Base-by-base conservation (phyloP, 2,113 vertebrate genomes). In the Rattus rattus region DNA sequence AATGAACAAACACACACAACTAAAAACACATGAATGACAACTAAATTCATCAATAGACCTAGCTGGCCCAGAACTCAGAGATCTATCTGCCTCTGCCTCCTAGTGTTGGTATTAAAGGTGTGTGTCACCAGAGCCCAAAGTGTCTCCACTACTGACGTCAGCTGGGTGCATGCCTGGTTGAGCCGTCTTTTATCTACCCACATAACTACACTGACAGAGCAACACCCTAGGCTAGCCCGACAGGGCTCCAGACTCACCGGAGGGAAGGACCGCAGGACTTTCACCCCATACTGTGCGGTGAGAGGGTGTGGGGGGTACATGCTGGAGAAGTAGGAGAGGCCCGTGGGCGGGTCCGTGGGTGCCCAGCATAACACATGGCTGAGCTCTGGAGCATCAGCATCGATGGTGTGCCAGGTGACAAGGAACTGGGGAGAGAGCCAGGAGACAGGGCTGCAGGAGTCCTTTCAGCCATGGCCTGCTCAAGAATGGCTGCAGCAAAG, bases 301-400 rank as follows among this genome's bases (percentile, higher is more conserved):
- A 99, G 99, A 0, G 99, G 99, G 97, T 99, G 99, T 5, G 99
- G 99, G 0, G 99, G 99, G 89, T 99, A 99, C 99, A 99, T 99
- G 99, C 99, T 99, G 92, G 99, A 99, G 98, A 99, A 99, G 98
- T 99, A 99, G 63, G 99, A 99, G n/a, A 99, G 99, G 89, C 99
- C 99, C 0, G 99, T 99, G 13, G 99, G 99, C 0, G 99, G 99
- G 97, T 99, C 99, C 1, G 99, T 99, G 0, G 99, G 99, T 0
- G 99, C 99, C 99, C 99, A 99, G 97, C 99, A 99, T 36, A 99
- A 98, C 87, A 99, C 99, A 0, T 99, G 99, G 97, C 99, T 99
- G 95, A 99, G 99, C 97, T 99, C 99, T 0, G 99, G 99, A 22
- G 99, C 99, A 67, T 99, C 99, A 0, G 99, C 99, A 56, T 99